These are phyloP conservation scores for Isichthys henryi DNA, from an alignment of 2,113 vertebrate genomes.

Conservation along the genomic window DNA sequence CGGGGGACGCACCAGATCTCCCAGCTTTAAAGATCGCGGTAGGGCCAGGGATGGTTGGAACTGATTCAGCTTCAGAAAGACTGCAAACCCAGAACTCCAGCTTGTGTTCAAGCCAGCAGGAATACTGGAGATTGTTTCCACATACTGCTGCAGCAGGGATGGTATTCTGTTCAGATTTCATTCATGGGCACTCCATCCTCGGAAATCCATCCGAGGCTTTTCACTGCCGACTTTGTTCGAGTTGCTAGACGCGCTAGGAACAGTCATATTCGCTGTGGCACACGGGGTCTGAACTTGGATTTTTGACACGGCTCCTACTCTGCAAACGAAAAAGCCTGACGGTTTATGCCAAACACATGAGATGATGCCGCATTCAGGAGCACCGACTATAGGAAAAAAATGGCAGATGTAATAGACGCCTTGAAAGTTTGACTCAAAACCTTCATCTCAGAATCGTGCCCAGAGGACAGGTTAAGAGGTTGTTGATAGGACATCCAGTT, in stretches of 20 bases:
- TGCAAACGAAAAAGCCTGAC: background rate
- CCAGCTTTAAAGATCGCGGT: background rate
- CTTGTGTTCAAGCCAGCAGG: background rate
- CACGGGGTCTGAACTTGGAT: slow-evolving; percentile 2
- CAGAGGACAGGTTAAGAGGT: background rate
- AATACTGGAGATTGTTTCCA: background rate
- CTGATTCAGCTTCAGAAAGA: background rate
- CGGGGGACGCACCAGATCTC: background rate
- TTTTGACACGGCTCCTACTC: background rate
- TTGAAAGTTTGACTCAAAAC: background rate
- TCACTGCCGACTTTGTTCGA: background rate
- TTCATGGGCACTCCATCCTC: background rate
- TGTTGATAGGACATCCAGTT: too few relatives aligned
- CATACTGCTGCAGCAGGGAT: background rate
- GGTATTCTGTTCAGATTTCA: background rate
- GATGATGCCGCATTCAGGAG: background rate
- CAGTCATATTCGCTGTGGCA: background rate
- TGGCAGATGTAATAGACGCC: background rate
- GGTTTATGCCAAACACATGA: background rate
- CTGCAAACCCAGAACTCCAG: background rate
- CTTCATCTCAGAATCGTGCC: background rate
- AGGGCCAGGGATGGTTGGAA: background rate
- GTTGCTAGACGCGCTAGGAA: background rate
- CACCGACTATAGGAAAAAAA: background rate
- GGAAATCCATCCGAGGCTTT: background rate